Evolutionary conservation across 2,113 vertebrate species (phyloP).

Genomic region (Macrotus californicus): DNA sequence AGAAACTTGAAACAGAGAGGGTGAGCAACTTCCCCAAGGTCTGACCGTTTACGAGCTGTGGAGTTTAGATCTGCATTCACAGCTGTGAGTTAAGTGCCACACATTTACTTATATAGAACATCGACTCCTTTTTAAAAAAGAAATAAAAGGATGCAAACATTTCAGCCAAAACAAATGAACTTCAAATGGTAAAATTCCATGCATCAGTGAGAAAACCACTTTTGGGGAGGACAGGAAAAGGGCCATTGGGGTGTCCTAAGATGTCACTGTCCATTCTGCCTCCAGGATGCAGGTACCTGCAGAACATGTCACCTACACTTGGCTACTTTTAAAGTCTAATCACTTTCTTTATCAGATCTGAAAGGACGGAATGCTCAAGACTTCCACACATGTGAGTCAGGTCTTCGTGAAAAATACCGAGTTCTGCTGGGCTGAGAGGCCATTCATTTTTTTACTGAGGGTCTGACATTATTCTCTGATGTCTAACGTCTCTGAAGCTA

Average conservation of each 20-base stretch:
- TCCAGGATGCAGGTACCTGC: background rate
- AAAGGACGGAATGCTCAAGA: background rate
- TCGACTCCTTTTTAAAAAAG: background rate
- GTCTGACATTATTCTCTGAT: constrained; percentile 16
- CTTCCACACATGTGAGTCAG: rapidly evolving
- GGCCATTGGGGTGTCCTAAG: no score
- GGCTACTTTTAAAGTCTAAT: background rate
- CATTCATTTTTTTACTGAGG: background rate
- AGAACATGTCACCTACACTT: background rate
- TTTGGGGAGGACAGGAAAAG: background rate
- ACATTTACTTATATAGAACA: background rate
- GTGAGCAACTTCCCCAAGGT: background rate
- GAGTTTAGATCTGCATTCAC: background rate
- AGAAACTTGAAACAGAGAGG: background rate
- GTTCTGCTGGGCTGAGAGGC: background rate
- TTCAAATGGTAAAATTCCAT: background rate
- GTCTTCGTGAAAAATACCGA: background rate
- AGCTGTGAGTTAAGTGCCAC: background rate
- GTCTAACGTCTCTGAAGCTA: background rate
- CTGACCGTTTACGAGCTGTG: background rate
- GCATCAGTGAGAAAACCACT: background rate
- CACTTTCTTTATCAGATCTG: background rate
- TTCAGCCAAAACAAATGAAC: background rate
- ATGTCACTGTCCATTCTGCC: background rate
- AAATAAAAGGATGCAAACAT: background rate